A percentile compares a stretch with the other conserved stretches of the same genome.
These are phyloP conservation scores for Stegostoma tigrinum DNA, from an alignment of 2,113 vertebrate species.

Conservation along the genomic window DNA sequence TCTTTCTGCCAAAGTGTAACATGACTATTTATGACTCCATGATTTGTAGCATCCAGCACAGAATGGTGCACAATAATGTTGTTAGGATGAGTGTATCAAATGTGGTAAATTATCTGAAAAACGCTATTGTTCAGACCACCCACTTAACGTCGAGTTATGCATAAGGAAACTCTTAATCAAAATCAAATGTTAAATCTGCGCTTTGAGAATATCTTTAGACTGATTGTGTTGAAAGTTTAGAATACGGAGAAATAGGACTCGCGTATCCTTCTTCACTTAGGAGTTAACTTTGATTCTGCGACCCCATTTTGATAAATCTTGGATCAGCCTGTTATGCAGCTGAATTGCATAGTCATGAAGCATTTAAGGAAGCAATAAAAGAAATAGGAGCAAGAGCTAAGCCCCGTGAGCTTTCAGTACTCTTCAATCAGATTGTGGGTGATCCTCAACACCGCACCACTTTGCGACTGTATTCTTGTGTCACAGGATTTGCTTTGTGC, in stretches of 20 bases:
- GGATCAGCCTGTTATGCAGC: neutral
- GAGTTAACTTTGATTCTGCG: neutral
- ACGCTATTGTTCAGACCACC: neutral
- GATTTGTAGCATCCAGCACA: neutral
- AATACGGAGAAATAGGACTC: neutral
- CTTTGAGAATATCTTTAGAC: neutral
- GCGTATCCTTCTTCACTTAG: neutral
- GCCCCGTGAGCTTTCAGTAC: too few species aligned
- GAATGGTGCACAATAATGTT: neutral
- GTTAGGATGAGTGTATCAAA: neutral
- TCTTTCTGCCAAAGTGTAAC: neutral
- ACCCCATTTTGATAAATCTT: neutral
- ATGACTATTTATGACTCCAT: neutral
- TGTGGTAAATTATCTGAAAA: neutral
- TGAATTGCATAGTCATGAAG: neutral
- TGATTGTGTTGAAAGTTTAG: neutral
- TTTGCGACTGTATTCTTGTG: too few species aligned
- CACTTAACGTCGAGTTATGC: neutral
- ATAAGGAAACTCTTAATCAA: neutral
- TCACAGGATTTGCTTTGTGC: too few species aligned
- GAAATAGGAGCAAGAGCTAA: too few species aligned
- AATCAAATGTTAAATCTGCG: neutral
- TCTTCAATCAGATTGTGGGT: too few species aligned
- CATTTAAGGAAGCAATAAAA: too few species aligned
- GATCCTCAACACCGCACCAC: too few species aligned